Conservation (phyloP, 1,140 invertebrate species). For the Chrysomallon squamiferum region DNA sequence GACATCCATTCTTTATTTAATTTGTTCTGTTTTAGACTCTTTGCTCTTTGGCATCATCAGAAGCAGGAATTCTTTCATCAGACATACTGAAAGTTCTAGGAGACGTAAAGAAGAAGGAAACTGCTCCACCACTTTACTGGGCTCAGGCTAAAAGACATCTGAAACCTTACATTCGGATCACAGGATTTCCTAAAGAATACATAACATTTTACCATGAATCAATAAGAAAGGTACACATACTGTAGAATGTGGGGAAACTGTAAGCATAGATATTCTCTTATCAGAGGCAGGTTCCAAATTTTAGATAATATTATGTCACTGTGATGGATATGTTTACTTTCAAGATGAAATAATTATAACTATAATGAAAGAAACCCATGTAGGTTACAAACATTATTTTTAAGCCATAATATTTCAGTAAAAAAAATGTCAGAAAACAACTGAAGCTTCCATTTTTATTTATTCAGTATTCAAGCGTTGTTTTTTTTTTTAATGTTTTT, state of each 20-base stretch:
- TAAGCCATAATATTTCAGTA: neutral
- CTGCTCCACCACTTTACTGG: conserved; percentile 38
- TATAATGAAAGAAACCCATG: neutral
- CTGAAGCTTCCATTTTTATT: no score
- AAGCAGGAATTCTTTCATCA: conserved; percentile 26
- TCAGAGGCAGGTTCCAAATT: neutral
- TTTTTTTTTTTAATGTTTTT: no score
- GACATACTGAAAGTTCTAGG: conserved; percentile 36
- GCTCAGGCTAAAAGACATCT: conserved; percentile 37
- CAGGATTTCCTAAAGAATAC: conserved; percentile 9
- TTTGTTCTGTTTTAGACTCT: conserved; percentile 28
- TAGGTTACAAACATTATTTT: neutral
- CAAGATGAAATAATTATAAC: neutral
- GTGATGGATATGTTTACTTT: neutral
- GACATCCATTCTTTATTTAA: no score
- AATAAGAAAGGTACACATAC: conserved; percentile 23
- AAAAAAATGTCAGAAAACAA: neutral
- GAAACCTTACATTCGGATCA: conserved; percentile 37
- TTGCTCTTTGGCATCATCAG: conserved; percentile 33
- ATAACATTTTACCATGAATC: conserved; percentile 37
- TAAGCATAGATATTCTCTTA: neutral
- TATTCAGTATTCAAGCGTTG: no score
- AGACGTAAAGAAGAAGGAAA: conserved; percentile 23
- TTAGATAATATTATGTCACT: neutral
- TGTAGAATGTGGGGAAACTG: neutral